Evolutionary conservation across 2,113 vertebrate species (phyloP), one percentile per base, ranked within the genome.

Genomic region (Epinephelus fuscoguttatus): DNA sequence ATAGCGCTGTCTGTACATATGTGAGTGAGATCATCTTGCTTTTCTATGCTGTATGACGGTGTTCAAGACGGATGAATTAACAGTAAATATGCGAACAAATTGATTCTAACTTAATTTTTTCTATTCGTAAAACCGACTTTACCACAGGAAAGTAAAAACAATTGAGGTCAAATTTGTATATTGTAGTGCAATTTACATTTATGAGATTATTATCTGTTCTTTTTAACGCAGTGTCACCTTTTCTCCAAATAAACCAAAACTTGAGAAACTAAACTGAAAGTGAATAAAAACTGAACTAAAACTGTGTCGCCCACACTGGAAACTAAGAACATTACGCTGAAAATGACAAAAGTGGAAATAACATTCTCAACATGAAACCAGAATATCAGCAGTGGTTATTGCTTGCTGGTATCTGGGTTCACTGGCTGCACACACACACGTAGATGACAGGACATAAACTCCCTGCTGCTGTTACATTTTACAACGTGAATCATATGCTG

Each of bases 321-420:
- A 87, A 75, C 50, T 6, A n/a, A 30, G 10, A 30, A 53, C 14
- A 56, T n/a, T 64, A 23, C 2, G 18, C 52, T 27, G 21, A 71
- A 82, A 72, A 27, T 74, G 1, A 59, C 33, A 2, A 18, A 67
- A 68, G 37, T 72, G 23, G 55, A 67, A 75, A 75, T 17, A 11
- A 12, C 17, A 4, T 66, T 75, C 33, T 66, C 6, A 57, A 81
- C 62, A 59, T 37, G 5, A 71, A 70, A 81, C 66, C 9, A 49
- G 1, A 60, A 50, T 9, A 40, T 23, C 3, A 55, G 2, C 37
- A 2, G 3, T 53, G 12, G 49, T 63, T 71, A 49, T 21, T 69
- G 21, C 14, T 57, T 0, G 4, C 5, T 6, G 40, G 14, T 8
- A 75, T 73, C 76, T 55, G 21, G 9, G 1, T 33, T 70, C 10